Evolutionary conservation across 2,113 vertebrate species (phyloP).

Genomic region (Mesitornis unicolor): DNA sequence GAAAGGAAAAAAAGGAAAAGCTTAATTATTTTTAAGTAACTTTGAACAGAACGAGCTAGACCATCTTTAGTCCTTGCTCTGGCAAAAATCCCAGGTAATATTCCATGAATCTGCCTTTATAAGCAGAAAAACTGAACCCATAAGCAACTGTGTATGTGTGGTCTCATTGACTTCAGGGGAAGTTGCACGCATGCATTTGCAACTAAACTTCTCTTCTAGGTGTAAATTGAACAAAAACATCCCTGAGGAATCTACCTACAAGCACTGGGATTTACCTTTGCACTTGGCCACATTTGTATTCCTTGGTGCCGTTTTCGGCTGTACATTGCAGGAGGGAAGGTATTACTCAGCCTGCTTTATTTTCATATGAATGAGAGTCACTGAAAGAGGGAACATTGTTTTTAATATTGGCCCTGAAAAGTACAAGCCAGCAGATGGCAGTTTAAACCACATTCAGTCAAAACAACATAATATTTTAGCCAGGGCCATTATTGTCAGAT

Average conservation of each 20-base stretch:
- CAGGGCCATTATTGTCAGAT: conserved; percentile 13
- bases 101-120: conserved; percentile 11
- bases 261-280: not conserved
- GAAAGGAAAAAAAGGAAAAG: not conserved
- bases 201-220: not conserved
- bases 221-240: conserved; percentile 16
- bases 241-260: not conserved
- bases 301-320: not conserved
- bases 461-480: conserved; percentile 48
- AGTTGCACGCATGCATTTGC: not conserved
- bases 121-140: not conserved
- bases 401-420: conserved; percentile 37
- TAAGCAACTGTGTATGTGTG: not conserved
- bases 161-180: not conserved
- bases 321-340: not conserved
- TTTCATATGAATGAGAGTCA: conserved; percentile 49
- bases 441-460: conserved; percentile 62
- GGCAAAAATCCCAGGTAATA: conserved; percentile 27
- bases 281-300: not conserved
- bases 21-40: not conserved
- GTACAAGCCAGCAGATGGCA: conserved; percentile 69
- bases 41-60: not conserved
- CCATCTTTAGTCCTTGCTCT: not conserved
- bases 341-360: conserved; percentile 7
- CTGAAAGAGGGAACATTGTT: conserved; percentile 26